Evolutionary conservation across 2,113 vertebrate genomes (phyloP).

Genomic region (Morphnarchus princeps): DNA sequence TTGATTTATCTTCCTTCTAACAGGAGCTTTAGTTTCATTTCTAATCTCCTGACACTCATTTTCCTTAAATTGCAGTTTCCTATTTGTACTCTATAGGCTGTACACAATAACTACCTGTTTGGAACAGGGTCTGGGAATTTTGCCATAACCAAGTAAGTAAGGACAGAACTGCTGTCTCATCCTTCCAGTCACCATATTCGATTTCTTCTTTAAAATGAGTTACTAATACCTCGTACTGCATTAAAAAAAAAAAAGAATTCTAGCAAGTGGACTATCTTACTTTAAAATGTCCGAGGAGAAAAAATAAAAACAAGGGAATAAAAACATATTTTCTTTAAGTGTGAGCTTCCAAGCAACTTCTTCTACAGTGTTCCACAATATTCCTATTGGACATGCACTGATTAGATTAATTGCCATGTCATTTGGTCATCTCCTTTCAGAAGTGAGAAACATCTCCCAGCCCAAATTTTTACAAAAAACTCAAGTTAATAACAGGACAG

Average conservation of each 20-base stretch:
- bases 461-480: background rate
- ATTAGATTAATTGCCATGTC: background rate
- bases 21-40: background rate
- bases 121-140: constrained; percentile 2
- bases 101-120: background rate
- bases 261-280: background rate
- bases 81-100: background rate
- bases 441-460: background rate
- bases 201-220: background rate
- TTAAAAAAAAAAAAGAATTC: background rate
- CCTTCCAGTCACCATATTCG: background rate
- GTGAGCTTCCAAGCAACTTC: background rate
- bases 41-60: background rate
- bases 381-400: background rate
- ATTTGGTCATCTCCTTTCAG: background rate
- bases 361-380: background rate
- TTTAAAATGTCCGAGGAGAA: background rate
- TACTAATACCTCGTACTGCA: background rate
- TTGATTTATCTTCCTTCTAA: constrained; percentile 4
- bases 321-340: background rate
- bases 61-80: background rate
- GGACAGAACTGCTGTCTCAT: background rate
- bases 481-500: background rate
- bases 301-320: background rate
- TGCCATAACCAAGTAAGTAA: constrained; percentile 7